phyloP scores from a whole-genome alignment of 37 sponge, comb jelly and placozoan species.

The Hormiphora californensis region DNA sequence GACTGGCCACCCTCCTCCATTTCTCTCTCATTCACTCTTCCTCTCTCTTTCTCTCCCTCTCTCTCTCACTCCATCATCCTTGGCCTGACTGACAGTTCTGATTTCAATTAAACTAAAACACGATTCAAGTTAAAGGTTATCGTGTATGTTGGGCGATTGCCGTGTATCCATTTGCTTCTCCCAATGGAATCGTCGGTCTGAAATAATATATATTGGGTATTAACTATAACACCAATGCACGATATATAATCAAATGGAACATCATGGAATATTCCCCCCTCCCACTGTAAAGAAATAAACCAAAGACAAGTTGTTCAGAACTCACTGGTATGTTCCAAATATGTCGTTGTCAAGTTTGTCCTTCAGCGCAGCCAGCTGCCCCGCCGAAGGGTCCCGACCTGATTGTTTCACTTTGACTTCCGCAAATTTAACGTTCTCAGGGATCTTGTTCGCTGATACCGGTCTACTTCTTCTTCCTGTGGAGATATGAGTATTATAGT shows the following conservation, averaged over 20 bases:
- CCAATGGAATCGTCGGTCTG: conserved; percentile 8
- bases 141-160: conserved; percentile 16
- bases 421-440: conserved; percentile 41
- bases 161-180: not conserved
- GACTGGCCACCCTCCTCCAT: no score
- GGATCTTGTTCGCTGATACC: conserved; percentile 37
- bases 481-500: no score
- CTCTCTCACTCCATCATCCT: no score
- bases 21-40: no score
- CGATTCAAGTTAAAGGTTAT: no score
- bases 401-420: conserved; percentile 41
- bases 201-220: not conserved
- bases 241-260: not conserved
- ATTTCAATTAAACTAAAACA: no score
- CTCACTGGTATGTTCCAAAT: conserved; percentile 44
- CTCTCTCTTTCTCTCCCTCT: no score
- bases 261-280: not conserved
- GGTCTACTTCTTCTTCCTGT: conserved; percentile 26
- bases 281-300: not conserved
- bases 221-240: not conserved
- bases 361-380: not conserved
- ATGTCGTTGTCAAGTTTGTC: not conserved
- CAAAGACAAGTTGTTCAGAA: not conserved
- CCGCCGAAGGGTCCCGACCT: not conserved
- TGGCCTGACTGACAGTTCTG: no score